Evolutionary conservation across 2,888 invertebrate species (phyloP).

Genomic region (Melieria picta): DNA sequence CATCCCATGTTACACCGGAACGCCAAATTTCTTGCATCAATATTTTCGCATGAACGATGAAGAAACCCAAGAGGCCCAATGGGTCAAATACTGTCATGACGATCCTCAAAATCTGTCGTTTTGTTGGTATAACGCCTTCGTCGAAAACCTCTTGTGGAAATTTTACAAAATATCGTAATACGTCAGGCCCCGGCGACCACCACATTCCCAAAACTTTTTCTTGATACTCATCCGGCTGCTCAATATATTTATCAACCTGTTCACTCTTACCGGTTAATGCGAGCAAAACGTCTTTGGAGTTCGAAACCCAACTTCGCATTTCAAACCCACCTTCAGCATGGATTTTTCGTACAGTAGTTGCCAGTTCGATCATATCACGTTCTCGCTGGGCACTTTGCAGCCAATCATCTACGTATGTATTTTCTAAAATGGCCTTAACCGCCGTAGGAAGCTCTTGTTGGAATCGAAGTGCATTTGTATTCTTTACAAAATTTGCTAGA

Average conservation of each 20-base stretch:
- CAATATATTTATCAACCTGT: conserved; percentile 31
- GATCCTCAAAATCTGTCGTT: conserved; percentile 30
- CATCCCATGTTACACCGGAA: conserved; percentile 18
- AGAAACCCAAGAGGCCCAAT: conserved; percentile 15
- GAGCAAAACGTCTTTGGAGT: conserved; percentile 20
- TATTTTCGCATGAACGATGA: conserved; percentile 13
- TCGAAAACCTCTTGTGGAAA: conserved; percentile 23
- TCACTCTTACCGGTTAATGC: conserved; percentile 6
- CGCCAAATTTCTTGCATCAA: conserved; percentile 28
- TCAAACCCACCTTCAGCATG: conserved; percentile 31
- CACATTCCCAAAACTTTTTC: conserved; percentile 40
- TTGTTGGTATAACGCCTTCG: conserved; percentile 33
- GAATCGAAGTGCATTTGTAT: conserved; percentile 36
- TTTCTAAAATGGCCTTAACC: conserved; percentile 30
- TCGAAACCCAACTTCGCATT: conserved; percentile 35
- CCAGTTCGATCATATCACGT: conserved; percentile 30
- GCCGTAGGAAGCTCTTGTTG: conserved; percentile 12
- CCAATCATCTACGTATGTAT: conserved; percentile 39
- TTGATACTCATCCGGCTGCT: conserved; percentile 31
- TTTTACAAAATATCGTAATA: conserved; percentile 34
- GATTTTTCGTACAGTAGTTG: conserved; percentile 17
- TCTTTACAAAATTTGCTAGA: conserved; percentile 40
- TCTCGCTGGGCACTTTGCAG: conserved; percentile 36
- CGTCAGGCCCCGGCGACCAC: conserved; percentile 41
- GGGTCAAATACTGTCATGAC: conserved; percentile 27